phyloP scores from a whole-genome alignment of 2,888 invertebrate genomes.

The Hetaerina titia region DNA sequence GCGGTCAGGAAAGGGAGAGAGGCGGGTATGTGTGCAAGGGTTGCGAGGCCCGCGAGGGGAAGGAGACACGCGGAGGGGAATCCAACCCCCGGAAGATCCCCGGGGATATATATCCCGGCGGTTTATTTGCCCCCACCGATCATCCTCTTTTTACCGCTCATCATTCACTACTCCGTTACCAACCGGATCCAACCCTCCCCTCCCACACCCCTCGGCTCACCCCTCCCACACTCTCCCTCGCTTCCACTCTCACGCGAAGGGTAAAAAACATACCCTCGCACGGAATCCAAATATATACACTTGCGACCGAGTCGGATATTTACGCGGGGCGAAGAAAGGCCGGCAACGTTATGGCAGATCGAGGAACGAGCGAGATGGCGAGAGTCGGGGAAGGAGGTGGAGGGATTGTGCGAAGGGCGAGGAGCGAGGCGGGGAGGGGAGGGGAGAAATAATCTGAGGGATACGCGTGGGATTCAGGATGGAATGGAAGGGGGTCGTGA shows the following conservation, averaged over 20 bases:
- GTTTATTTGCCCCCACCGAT: neutral
- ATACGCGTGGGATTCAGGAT: neutral
- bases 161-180: neutral
- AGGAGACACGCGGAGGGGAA: neutral
- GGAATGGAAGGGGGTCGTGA: neutral
- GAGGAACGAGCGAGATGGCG: neutral
- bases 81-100: neutral
- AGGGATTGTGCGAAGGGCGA: neutral
- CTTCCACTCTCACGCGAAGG: neutral
- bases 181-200: neutral
- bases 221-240: neutral
- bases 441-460: neutral
- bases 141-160: constrained; percentile 33
- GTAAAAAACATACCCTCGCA: neutral
- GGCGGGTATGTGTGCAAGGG: neutral
- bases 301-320: neutral
- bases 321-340: neutral
- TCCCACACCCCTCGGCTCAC: neutral
- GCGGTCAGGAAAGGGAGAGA: neutral
- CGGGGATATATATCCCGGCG: constrained; percentile 1
- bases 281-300: neutral
- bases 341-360: neutral
- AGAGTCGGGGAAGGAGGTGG: neutral
- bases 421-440: neutral
- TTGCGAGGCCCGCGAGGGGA: neutral